Base-by-base conservation (phyloP, 1,140 invertebrate species). In the Halyomorpha halys region DNA sequence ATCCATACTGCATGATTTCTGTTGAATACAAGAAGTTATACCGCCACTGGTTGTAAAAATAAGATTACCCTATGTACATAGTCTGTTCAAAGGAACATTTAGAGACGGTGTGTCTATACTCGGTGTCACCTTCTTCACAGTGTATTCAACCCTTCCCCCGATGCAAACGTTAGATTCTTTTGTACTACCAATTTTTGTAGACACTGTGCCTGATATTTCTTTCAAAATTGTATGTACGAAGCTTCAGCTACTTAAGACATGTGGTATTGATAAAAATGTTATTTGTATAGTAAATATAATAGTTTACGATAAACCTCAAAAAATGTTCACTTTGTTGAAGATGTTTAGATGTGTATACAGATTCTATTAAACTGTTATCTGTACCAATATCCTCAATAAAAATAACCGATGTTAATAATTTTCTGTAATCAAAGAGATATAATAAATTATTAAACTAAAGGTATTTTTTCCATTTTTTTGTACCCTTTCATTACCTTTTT, bases 311-410 rank as follows among this genome's bases (percentile, higher is more conserved):
- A 15, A 53, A 61, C 25, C 30, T 45, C 16, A 62, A 30, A 54
- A 30, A 25, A 54, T 53, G 23, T 49, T 45, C 51, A 49, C n/a
- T 63, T 63, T 63, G 62, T 63, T 63, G 27, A 63, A 53, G 49
- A 53, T 63, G 62, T 63, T 53, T 63, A 63, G 62, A 62, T 5
- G 39, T 53, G 25, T 63, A 51, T 63, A 34, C 16, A 45, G 25
- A 63, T 63, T 63, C 62, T 63, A 63, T 44, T 53, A n/a, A 19
- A 63, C 61, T 53, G 62, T 63, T 63, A 51, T 63, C 51, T 63
- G 47, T 63, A 63, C 27, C 23, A 47, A 62, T 45, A 21, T 49
- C 19, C 15, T 23, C 23, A 56, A 25, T 16, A 30, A 63, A 27
- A 63, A 34, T 23, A 63, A 25, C 45, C 18, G 49, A 25, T 53